Conservation (phyloP, 2,113 vertebrate species). For the Spilogale gracilis region DNA sequence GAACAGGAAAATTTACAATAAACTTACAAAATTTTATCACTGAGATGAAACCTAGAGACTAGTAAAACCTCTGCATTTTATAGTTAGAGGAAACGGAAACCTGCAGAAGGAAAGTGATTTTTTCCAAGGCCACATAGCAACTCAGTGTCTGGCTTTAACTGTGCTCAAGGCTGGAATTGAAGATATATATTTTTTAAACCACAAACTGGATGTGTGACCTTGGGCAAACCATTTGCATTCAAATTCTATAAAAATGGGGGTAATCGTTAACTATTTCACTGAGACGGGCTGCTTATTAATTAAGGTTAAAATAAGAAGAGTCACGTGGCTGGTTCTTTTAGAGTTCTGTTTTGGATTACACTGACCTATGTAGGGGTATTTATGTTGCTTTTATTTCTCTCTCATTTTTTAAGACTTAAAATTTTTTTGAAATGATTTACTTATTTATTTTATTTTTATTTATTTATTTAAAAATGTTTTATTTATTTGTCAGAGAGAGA, state of each 20-base stretch:
- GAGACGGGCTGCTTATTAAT: constrained; percentile 49
- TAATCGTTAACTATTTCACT: constrained; percentile 41
- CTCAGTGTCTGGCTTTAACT: neutral
- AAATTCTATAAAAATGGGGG: neutral
- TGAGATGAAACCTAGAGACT: neutral
- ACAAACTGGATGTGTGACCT: constrained; percentile 30
- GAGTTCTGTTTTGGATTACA: neutral
- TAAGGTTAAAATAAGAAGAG: constrained; percentile 2
- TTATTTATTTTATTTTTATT: neutral
- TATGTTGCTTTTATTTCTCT: neutral
- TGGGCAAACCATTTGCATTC: constrained; percentile 27
- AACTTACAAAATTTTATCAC: neutral
- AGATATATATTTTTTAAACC: constrained; percentile 8
- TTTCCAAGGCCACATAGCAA: neutral
- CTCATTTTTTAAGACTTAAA: neutral
- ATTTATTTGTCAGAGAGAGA: too few relatives aligned
- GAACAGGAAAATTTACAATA: neutral
- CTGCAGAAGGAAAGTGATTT: neutral
- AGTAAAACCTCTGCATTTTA: neutral
- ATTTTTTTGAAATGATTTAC: neutral
- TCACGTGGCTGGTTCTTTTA: neutral
- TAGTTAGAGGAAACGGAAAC: neutral
- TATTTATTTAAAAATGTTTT: too few relatives aligned
- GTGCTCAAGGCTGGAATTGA: neutral
- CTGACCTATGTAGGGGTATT: neutral